These are phyloP conservation scores for Acromyrmex charruanus DNA, from an alignment of 1,140 invertebrate genomes.

Conservation along the genomic window DNA sequence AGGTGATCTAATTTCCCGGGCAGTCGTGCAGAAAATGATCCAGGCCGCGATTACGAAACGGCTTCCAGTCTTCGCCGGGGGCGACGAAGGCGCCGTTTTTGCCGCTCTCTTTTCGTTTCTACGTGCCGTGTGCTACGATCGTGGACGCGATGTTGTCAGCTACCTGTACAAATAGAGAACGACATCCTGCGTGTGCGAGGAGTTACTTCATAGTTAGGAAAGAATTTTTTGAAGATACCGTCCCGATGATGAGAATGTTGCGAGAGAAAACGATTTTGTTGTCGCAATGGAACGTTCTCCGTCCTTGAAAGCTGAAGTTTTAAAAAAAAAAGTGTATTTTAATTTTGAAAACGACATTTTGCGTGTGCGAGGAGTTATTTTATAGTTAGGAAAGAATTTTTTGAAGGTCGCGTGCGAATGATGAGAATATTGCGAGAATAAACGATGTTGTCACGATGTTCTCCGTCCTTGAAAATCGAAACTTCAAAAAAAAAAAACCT, in stretches of 20 bases:
- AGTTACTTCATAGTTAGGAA: constrained; percentile 17
- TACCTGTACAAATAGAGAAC: constrained; percentile 65
- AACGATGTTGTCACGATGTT: background rate
- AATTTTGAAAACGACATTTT: constrained; percentile 3
- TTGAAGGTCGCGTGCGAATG: background rate
- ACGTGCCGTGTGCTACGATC: constrained; percentile 79
- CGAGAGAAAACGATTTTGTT: background rate
- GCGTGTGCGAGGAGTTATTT: constrained; percentile 29
- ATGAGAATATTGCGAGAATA: background rate
- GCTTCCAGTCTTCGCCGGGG: constrained; percentile 85
- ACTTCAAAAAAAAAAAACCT: too few relatives aligned
- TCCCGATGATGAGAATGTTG: background rate
- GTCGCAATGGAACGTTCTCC: background rate
- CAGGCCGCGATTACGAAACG: constrained; percentile 85
- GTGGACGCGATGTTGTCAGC: constrained; percentile 72
- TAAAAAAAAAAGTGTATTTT: background rate
- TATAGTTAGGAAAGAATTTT: constrained; percentile 15
- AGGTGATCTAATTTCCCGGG: constrained; percentile 86
- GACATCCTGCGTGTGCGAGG: constrained; percentile 17
- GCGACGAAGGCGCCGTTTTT: constrained; percentile 79
- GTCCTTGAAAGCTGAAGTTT: background rate
- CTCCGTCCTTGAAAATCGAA: background rate
- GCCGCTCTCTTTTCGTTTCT: constrained; percentile 80
- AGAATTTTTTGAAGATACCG: constrained; percentile 19
- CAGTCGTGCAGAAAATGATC: constrained; percentile 87